These are phyloP conservation scores for Pantala flavescens DNA, from an alignment of 1,140 invertebrate genomes.

Conservation along the genomic window DNA sequence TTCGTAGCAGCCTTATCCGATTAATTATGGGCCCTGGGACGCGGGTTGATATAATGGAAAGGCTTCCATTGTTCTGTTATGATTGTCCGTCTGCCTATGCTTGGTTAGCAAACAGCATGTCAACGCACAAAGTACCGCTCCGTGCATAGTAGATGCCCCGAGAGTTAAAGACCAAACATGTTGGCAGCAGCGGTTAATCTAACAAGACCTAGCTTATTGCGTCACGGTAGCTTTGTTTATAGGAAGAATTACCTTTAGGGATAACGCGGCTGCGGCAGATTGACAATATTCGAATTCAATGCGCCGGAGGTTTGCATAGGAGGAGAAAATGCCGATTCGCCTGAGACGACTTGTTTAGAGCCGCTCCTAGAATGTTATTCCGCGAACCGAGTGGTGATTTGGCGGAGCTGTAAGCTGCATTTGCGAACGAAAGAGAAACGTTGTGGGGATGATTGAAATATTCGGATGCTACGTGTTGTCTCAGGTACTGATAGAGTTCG, in stretches of 20 bases:
- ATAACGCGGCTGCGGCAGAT: neutral
- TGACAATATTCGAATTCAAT: conserved; percentile 10
- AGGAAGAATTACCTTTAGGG: neutral
- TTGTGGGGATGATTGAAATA: too few relatives aligned
- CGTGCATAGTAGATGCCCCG: neutral
- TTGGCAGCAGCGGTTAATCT: neutral
- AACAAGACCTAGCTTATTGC: conserved; percentile 9
- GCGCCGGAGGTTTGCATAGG: neutral
- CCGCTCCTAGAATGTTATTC: too few relatives aligned
- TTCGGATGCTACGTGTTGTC: too few relatives aligned
- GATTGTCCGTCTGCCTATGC: conserved; percentile 7
- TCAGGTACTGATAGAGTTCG: too few relatives aligned
- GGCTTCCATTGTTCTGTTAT: conserved; percentile 9
- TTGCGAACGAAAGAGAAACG: too few relatives aligned
- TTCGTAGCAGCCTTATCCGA: neutral
- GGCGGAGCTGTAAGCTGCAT: too few relatives aligned
- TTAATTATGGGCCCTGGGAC: neutral
- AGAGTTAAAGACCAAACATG: conserved; percentile 3
- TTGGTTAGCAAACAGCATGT: conserved; percentile 9
- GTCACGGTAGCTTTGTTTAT: neutral
- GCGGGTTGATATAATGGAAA: conserved; percentile 3
- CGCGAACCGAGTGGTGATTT: too few relatives aligned
- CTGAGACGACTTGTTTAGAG: too few relatives aligned
- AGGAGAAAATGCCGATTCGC: too few relatives aligned
- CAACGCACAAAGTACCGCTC: neutral